Conservation (phyloP, 2,888 invertebrate species). For the Tachina lurida region DNA sequence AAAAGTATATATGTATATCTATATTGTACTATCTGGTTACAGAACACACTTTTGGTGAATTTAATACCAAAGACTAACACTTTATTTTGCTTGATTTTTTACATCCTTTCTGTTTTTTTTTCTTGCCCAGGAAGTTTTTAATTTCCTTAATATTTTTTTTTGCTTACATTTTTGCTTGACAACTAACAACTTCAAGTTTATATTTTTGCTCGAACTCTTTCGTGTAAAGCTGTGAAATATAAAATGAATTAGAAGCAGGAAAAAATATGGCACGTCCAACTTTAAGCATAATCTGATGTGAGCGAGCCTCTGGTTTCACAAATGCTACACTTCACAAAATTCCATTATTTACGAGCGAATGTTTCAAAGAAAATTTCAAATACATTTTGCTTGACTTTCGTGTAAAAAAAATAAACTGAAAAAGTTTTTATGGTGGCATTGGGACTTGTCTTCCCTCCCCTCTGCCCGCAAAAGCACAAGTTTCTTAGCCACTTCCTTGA, state of each 20-base stretch:
- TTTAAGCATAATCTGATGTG: constrained; percentile 71
- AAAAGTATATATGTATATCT: constrained; percentile 42
- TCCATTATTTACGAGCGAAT: constrained; percentile 42
- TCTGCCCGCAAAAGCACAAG: not conserved
- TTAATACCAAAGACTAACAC: constrained; percentile 3
- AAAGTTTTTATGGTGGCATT: not conserved
- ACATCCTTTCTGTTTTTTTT: constrained; percentile 7
- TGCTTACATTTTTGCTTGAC: constrained; percentile 32
- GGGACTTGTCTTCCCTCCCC: not conserved
- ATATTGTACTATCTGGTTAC: constrained; percentile 49
- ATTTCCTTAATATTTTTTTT: constrained; percentile 62
- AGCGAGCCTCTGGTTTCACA: constrained; percentile 69
- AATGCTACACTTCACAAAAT: constrained; percentile 62
- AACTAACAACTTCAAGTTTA: constrained; percentile 28
- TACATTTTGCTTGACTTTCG: constrained; percentile 2
- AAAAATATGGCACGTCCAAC: constrained; percentile 54
- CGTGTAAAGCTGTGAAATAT: not conserved
- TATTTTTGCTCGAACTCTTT: constrained; percentile 35
- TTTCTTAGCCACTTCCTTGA: constrained; percentile 50
- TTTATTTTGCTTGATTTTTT: constrained; percentile 10
- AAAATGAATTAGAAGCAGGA: not conserved
- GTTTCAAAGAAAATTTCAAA: constrained; percentile 39
- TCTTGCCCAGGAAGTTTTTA: constrained; percentile 68
- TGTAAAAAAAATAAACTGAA: constrained; percentile 1
- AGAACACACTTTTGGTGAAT: constrained; percentile 14